Evolutionary conservation across 1,140 invertebrate genomes (phyloP), one percentile per base, ranked within the genome.

Genomic region (Dermatophagoides farinae): DNA sequence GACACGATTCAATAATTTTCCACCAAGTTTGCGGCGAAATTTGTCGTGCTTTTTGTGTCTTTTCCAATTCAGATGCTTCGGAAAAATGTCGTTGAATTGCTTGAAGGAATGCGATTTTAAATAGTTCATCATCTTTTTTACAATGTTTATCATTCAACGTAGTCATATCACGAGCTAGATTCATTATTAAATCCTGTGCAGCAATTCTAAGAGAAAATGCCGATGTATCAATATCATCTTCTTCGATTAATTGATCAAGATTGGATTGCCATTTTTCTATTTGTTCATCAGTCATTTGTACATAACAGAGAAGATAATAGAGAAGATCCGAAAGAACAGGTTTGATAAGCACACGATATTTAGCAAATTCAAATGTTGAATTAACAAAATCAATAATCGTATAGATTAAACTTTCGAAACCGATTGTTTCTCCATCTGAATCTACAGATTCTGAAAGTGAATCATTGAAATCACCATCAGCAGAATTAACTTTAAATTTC

Each of bases 271-370:
- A 86, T 39, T 76, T 68, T 66, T 79, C 75, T 57, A 78, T 79
- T 72, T 85, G 81, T 65, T 85, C 82, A 62, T 84, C 80, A 6
- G 82, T 83, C 57, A 86, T 80, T 73, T 86, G 82, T 78, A 82
- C 82, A 64, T 82, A 84, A 39, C 84, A 74, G 43, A 86, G 77
- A 22, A 82, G 74, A 65, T 84, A 83, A 67, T 84, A 86, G 50
- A 86, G 75, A 4, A 86, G 71, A 68, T 87, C 82, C 23, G 78
- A 72, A 25, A 84, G 66, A 1, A 80, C 78, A 67, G 79, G 78
- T 64, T 80, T 80, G 0, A 86, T 72, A n/a, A 78, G 71, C 61
- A 74, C 74, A 1, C 77, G 74, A 63, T 80, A 80, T 61, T 77
- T 77, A 47, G 76, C 75, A 23, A 73, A 74, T 59, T 84, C 80